Base-by-base conservation (phyloP, 37 sponge, comb jelly and placozoan genomes). In the Hexactinellida sp. region DNA sequence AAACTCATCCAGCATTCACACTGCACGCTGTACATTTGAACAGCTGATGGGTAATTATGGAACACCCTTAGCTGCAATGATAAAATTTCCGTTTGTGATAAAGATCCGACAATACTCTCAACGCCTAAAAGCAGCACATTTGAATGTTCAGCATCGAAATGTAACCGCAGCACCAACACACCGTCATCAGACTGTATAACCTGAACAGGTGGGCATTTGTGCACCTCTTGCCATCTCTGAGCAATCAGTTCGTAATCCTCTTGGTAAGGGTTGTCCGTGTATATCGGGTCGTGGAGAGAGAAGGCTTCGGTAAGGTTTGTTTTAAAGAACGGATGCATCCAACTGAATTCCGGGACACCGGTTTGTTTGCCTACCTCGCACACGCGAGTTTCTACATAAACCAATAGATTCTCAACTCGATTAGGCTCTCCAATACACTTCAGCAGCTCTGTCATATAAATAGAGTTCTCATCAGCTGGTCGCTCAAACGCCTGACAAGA, bases 141-240 rank as follows among this genome's bases (percentile, higher is more conserved):
- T 34, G 92, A 88, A 82, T 91, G 92, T 55, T 95, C 96, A n/a
- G 96, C 93, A 54, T 91, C 92, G 90, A 95, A 95, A 36, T 89
- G 90, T 0, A 95, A 88, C 0, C 92, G 85, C 13, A 91, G 34
- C 0, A 35, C 55, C 25, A 88, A 89, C 10, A 91, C 30, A 32
- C 90, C 87, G 16, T 83, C 47, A n/a, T 86, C 85, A 16, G 54
- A 37, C 28, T 92, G 76, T 36, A 36, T 24, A 23, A 36, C 82
- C 37, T 85, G 52, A 83, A 71, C 16, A 51, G 86, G n/a, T 24
- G 54, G 37, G 9, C 54, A 38, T 21, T 41, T 38, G 54, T 51
- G n/a, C 3, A 85, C 37, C 13, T 38, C 86, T 10, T 41, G 55
- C 55, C 54, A 41, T 41, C 86, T 9, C 55, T 85, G 83, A 63